These are phyloP conservation scores for Bos javanicus DNA, from an alignment of 2,113 vertebrate species.

Conservation along the genomic window DNA sequence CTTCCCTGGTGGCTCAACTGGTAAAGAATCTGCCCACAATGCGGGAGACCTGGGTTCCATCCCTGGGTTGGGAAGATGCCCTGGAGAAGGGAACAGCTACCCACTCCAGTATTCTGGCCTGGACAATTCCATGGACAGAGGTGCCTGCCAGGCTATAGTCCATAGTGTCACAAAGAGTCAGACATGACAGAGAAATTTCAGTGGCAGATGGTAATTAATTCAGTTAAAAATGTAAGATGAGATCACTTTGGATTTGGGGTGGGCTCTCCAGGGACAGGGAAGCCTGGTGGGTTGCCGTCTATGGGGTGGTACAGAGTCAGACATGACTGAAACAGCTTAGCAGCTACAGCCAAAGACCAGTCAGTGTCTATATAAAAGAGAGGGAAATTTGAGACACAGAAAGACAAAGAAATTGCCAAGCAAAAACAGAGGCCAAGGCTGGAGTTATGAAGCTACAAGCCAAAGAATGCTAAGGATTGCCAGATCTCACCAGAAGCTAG, in stretches of 20 bases:
- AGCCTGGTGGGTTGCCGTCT: too few relatives aligned
- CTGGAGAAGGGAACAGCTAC: neutral
- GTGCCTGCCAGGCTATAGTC: neutral
- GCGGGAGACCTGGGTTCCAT: neutral
- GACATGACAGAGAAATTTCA: neutral
- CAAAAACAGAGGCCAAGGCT: neutral
- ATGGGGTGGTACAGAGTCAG: too few relatives aligned
- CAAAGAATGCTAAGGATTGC: neutral
- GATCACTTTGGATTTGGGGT: neutral
- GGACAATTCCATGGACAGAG: neutral
- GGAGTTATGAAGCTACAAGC: neutral
- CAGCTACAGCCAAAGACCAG: neutral
- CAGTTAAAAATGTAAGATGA: neutral
- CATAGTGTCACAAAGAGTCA: neutral
- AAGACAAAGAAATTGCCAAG: fast-evolving
- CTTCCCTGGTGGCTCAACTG: neutral
- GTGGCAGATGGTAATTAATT: neutral
- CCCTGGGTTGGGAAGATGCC: neutral
- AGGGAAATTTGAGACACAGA: neutral
- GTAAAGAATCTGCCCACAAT: neutral
- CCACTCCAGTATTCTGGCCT: neutral
- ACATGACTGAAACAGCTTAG: too few relatives aligned
- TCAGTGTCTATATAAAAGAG: neutral
- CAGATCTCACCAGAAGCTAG: neutral
- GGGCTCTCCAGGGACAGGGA: too few relatives aligned